These are phyloP conservation scores for Anguilla pacifica DNA, from an alignment of 2,797 vertebrate species.

Conservation along the genomic window DNA sequence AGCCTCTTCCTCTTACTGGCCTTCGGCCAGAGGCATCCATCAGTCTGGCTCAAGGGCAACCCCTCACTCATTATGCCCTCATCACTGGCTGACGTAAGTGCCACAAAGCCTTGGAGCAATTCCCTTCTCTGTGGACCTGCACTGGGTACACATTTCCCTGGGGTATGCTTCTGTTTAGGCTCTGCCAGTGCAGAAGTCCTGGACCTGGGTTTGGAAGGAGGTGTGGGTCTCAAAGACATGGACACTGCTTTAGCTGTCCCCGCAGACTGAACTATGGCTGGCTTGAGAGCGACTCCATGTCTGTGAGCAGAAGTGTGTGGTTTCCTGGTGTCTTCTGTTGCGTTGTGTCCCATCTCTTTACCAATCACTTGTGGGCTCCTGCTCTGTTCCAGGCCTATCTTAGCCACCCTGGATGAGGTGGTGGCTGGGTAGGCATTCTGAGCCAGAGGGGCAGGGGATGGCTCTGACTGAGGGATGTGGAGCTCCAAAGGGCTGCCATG, in stretches of 20 bases:
- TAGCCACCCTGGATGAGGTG: conserved; percentile 28
- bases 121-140: neutral
- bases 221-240: conserved; percentile 48
- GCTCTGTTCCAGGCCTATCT: conserved; percentile 28
- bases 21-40: neutral
- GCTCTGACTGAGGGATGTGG: conserved; percentile 37
- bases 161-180: conserved; percentile 35
- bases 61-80: conserved; percentile 20
- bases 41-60: conserved; percentile 35
- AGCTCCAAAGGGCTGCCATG: conserved; percentile 35
- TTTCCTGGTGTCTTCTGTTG: conserved; percentile 35
- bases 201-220: conserved; percentile 44
- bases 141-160: conserved; percentile 17
- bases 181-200: conserved; percentile 29
- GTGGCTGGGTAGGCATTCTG: conserved; percentile 39
- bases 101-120: conserved; percentile 14
- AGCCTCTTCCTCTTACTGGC: conserved; percentile 28
- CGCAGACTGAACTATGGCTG: conserved; percentile 58
- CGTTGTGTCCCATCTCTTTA: conserved; percentile 24
- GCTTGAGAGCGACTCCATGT: conserved; percentile 41
- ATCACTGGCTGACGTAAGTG: conserved; percentile 29
- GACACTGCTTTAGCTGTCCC: conserved; percentile 61
- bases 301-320: conserved; percentile 25
- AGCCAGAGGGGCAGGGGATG: conserved; percentile 35
- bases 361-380: conserved; percentile 42